phyloP scores from a whole-genome alignment of 2,113 vertebrate species.

The Copsychus sechellarum region DNA sequence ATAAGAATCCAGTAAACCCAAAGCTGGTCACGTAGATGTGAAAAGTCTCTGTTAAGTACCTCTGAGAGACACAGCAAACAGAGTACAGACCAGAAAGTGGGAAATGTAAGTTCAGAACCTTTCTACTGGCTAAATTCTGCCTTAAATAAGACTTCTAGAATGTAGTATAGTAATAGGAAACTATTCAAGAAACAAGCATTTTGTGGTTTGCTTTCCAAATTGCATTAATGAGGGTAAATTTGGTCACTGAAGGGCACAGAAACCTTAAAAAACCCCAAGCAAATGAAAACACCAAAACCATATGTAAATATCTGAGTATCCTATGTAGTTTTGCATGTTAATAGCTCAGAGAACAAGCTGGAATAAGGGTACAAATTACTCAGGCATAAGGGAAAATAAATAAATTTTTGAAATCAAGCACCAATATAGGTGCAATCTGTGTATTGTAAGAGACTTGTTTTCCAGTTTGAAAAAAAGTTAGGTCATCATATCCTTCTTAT shows the following conservation, averaged over 20 bases:
- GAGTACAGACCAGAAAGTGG: not conserved
- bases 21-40: rapidly evolving
- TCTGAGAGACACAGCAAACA: not conserved
- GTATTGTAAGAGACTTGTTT: not conserved
- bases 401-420: not conserved
- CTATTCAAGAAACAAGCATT: not conserved
- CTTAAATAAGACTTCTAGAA: not conserved
- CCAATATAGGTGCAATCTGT: not conserved
- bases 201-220: not conserved
- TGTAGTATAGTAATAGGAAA: not conserved
- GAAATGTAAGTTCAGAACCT: not conserved
- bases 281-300: not conserved
- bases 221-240: not conserved
- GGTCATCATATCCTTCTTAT: not conserved
- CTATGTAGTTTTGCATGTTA: not conserved
- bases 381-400: too few relatives aligned
- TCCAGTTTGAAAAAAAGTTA: not conserved
- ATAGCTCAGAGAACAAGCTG: not conserved
- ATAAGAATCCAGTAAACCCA: not conserved
- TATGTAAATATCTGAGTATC: not conserved
- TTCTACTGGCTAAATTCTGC: not conserved
- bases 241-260: not conserved
- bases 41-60: not conserved
- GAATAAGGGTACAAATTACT: not conserved
- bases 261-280: not conserved